Conservation (phyloP, 2,113 vertebrate species). For the Myrmecophaga tridactyla region DNA sequence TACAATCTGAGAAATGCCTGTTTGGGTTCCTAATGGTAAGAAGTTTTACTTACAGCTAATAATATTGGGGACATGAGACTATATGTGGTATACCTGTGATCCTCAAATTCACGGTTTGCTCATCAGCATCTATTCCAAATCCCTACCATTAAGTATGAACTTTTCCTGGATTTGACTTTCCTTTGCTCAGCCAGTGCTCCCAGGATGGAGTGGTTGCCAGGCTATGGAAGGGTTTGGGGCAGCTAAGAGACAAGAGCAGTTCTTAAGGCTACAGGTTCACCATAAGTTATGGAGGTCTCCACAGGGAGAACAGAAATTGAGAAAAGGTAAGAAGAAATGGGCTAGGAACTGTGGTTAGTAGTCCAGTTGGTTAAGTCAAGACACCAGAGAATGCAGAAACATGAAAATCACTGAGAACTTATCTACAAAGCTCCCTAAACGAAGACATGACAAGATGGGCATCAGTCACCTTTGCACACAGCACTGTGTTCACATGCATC, state of each 20-base stretch:
- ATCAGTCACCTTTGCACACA: not conserved
- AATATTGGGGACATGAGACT: not conserved
- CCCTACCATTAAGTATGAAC: not conserved
- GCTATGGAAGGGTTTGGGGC: not conserved
- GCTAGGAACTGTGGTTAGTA: not conserved
- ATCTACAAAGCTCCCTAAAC: not conserved
- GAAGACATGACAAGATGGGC: not conserved
- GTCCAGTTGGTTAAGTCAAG: not conserved
- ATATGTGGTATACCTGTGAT: not conserved
- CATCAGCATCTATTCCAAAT: not conserved
- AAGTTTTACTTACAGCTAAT: not conserved
- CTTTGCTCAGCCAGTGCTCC: not conserved
- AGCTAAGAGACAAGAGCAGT: not conserved
- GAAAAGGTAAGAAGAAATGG: not conserved
- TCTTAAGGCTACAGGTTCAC: not conserved
- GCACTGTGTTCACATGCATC: not conserved
- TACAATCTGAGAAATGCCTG: not conserved
- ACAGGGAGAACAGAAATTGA: not conserved
- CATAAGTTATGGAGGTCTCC: not conserved
- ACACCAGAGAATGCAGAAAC: not conserved
- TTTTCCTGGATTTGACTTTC: not conserved
- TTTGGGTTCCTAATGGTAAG: not conserved
- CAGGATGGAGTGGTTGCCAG: not conserved
- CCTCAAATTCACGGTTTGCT: not conserved
- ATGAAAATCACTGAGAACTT: not conserved